Conservation (phyloP, 2,888 invertebrate genomes). For the Sceliomorpha sp. region DNA sequence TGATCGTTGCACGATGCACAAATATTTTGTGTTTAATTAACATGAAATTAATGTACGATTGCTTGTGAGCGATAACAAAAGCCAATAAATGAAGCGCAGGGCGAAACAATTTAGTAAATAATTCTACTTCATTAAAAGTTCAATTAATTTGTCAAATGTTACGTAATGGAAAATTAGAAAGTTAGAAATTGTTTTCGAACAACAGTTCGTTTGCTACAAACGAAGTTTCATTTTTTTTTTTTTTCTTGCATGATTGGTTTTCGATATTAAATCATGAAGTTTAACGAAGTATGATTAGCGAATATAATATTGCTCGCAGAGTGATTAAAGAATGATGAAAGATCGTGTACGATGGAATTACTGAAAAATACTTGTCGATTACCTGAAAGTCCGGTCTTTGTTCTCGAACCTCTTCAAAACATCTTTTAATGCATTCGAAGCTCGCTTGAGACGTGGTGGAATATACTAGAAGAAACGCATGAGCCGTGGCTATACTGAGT, state of each 20-base stretch:
- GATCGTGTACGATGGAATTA: too few species aligned
- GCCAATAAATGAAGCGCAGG: conserved; percentile 2
- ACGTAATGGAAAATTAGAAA: conserved; percentile 17
- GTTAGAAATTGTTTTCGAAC: conserved; percentile 13
- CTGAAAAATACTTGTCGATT: too few species aligned
- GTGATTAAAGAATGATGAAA: too few species aligned
- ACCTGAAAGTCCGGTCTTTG: conserved; percentile 87
- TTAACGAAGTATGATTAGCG: too few species aligned
- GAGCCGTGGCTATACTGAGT: conserved; percentile 91
- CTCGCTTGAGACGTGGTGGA: conserved; percentile 88
- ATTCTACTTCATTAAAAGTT: conserved; percentile 28
- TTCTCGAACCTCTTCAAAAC: conserved; percentile 91
- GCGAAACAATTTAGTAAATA: conserved; percentile 17
- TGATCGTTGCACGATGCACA: not conserved
- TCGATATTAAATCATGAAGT: too few species aligned
- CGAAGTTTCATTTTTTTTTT: too few species aligned
- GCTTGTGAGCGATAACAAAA: conserved; percentile 1
- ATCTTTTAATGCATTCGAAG: conserved; percentile 87
- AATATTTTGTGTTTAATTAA: conserved; percentile 1
- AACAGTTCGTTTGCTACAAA: conserved; percentile 1
- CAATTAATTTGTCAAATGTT: conserved; percentile 16
- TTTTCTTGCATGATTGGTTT: too few species aligned
- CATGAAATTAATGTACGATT: not conserved
- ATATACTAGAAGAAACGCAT: conserved; percentile 93
- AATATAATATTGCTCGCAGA: too few species aligned